phyloP scores from a whole-genome alignment of 2,113 vertebrate species.

The Catharus minimus region DNA sequence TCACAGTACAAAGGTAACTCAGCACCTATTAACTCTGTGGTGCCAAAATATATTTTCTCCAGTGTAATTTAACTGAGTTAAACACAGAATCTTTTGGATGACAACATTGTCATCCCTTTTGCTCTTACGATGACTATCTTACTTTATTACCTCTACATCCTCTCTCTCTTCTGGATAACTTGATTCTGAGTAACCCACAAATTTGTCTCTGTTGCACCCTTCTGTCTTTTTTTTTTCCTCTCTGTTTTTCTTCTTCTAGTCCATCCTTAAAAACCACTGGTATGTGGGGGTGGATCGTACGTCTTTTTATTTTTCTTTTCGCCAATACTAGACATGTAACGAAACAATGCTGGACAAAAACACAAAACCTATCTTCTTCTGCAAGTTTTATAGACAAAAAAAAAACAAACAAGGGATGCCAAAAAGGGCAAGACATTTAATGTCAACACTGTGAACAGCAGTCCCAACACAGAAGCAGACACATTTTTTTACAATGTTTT shows the following conservation, averaged over 20 bases:
- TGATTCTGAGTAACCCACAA: fast-evolving
- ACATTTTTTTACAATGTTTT: neutral
- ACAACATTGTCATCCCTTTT: neutral
- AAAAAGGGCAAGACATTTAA: neutral
- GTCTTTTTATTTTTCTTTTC: neutral
- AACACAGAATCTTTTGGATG: neutral
- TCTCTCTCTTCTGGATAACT: neutral
- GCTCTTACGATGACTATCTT: neutral
- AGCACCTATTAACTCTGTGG: neutral
- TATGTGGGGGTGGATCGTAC: too few relatives aligned
- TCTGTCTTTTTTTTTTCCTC: neutral
- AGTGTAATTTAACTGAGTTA: neutral
- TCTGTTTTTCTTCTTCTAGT: neutral
- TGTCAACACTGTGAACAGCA: neutral
- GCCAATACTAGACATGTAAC: neutral
- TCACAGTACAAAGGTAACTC: neutral
- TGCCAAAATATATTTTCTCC: neutral
- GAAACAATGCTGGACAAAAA: neutral
- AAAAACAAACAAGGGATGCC: neutral
- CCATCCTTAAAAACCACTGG: neutral
- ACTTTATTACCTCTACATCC: neutral
- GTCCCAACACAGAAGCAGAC: neutral
- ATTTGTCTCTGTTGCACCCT: neutral
- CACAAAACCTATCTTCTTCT: neutral
- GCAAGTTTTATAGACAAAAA: neutral